Conservation (phyloP, 2,797 vertebrate species). For the Cetoscarus ocellatus region DNA sequence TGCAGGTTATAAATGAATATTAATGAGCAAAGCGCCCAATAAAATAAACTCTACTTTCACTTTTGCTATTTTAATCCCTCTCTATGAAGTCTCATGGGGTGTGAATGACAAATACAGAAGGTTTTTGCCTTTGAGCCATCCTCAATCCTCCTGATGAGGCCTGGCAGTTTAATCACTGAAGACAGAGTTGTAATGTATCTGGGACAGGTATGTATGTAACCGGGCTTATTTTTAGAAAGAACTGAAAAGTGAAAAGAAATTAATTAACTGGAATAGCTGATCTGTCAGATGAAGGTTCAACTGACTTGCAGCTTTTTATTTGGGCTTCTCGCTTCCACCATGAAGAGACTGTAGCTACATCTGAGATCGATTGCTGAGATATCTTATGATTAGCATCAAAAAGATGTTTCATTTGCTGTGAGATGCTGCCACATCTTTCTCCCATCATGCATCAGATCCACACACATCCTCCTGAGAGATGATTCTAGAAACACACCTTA, state of each 20-base stretch:
- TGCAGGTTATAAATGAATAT: conserved; percentile 33
- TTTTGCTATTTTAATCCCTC: conserved; percentile 41
- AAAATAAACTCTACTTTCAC: conserved; percentile 32
- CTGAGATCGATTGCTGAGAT: conserved; percentile 13
- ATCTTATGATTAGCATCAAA: conserved; percentile 14
- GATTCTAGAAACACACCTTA: conserved; percentile 3
- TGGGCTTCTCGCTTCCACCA: background rate
- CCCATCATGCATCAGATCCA: conserved; percentile 1
- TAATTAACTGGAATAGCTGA: conserved; percentile 4
- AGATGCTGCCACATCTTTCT: background rate
- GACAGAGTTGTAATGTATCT: conserved; percentile 18
- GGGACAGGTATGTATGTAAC: conserved; percentile 11
- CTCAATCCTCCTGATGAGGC: conserved; percentile 36
- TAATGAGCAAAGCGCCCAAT: conserved; percentile 32
- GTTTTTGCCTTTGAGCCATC: conserved; percentile 58
- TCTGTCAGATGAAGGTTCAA: background rate
- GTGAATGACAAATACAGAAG: conserved; percentile 36
- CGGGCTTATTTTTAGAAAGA: conserved; percentile 41
- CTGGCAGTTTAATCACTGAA: conserved; percentile 32
- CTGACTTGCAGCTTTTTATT: conserved; percentile 11
- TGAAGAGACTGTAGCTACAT: background rate
- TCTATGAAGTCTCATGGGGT: conserved; percentile 22
- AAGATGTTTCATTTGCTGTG: conserved; percentile 15
- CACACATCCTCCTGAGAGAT: background rate
- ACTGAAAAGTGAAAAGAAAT: conserved; percentile 2